These are phyloP conservation scores for Amphipoea oculea DNA, from an alignment of 2,888 invertebrate genomes.

Conservation along the genomic window DNA sequence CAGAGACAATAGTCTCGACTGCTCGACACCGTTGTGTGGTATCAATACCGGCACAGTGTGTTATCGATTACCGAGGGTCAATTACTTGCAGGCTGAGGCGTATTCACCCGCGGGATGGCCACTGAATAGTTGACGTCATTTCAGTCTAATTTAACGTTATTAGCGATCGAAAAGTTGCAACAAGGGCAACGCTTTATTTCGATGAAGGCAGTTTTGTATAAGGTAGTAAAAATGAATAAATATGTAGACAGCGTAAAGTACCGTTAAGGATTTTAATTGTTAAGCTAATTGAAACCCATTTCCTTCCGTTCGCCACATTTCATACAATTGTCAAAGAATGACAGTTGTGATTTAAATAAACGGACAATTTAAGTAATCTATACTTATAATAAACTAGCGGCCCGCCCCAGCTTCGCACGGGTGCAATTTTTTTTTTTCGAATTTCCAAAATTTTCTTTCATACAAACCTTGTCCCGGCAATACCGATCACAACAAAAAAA, in stretches of 20 bases:
- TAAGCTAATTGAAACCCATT: not conserved
- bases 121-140: not conserved
- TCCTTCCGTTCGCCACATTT: not conserved
- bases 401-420: too few species aligned
- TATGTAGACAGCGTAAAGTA: not conserved
- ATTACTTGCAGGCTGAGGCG: slow-evolving; percentile 8
- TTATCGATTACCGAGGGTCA: slow-evolving; percentile 34
- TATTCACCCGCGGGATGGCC: slow-evolving; percentile 26
- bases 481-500: too few species aligned
- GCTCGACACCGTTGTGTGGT: slow-evolving; percentile 9
- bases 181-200: not conserved
- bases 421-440: too few species aligned
- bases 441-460: too few species aligned
- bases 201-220: not conserved
- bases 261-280: not conserved
- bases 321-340: not conserved
- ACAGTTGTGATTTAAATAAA: not conserved
- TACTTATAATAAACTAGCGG: too few species aligned
- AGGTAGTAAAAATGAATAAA: not conserved
- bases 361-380: not conserved
- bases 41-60: not conserved
- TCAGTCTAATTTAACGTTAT: not conserved
- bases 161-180: not conserved
- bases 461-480: too few species aligned
- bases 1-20: slow-evolving; percentile 33